phyloP scores from a whole-genome alignment of 2,113 vertebrate genomes.

The Cyprichromis sp. region DNA sequence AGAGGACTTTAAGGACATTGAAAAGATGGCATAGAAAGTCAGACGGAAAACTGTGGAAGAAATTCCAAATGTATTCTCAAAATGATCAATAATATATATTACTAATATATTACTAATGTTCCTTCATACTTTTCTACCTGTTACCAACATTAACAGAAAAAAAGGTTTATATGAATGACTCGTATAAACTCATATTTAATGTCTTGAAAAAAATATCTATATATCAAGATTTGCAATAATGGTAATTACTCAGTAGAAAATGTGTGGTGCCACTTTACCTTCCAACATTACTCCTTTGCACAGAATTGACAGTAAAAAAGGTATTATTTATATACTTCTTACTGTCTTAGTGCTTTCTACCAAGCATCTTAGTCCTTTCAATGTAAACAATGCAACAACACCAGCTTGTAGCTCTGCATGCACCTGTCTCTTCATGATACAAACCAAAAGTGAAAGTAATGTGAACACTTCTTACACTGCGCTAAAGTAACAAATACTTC shows the following conservation, averaged over 20 bases:
- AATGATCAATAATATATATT: neutral
- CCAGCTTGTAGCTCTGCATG: neutral
- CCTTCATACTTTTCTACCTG: neutral
- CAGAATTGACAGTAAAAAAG: neutral
- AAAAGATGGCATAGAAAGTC: neutral
- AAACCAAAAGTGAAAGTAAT: neutral
- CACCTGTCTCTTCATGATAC: neutral
- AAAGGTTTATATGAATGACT: neutral
- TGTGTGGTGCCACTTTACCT: neutral
- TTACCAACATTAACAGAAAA: neutral
- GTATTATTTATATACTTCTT: neutral
- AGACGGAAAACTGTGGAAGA: neutral
- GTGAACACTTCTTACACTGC: neutral
- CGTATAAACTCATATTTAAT: neutral
- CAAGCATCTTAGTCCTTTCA: neutral
- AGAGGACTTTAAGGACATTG: neutral
- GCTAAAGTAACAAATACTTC: neutral
- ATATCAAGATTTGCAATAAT: neutral
- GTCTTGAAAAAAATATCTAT: neutral
- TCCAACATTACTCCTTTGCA: neutral
- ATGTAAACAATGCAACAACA: neutral
- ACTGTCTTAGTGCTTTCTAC: neutral
- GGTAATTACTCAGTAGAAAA: neutral
- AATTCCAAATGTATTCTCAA: neutral
- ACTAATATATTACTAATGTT: neutral